Percentiles rank a stretch among this genome's conserved stretches.
Evolutionary conservation across 1,140 invertebrate genomes (phyloP).

Genomic region (Pachypsylla venusta): DNA sequence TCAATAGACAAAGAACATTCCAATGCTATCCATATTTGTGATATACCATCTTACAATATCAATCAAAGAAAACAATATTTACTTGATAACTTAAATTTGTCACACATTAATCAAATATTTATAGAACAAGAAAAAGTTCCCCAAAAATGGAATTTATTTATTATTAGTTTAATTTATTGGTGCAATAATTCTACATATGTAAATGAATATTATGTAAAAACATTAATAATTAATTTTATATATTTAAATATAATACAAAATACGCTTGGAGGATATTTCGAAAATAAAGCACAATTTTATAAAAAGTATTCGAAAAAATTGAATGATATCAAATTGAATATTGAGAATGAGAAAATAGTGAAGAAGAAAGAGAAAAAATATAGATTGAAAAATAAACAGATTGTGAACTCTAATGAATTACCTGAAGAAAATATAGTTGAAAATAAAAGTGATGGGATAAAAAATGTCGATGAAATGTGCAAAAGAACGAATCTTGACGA

Average conservation of each 20-base stretch:
- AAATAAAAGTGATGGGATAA: neutral
- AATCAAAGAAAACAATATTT: neutral
- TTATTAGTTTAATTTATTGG: neutral
- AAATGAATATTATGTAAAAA: neutral
- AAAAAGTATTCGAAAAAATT: conserved; percentile 7
- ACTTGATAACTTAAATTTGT: neutral
- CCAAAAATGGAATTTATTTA: neutral
- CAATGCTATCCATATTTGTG: neutral
- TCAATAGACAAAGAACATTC: too few relatives aligned
- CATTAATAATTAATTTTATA: neutral
- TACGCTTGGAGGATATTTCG: neutral
- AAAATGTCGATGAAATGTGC: too few relatives aligned
- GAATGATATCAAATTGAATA: neutral
- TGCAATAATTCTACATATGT: neutral
- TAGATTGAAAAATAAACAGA: too few relatives aligned
- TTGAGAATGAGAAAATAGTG: neutral
- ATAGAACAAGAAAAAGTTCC: neutral
- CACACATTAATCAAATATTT: neutral
- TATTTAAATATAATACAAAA: neutral
- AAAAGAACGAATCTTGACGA: too few relatives aligned
- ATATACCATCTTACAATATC: neutral
- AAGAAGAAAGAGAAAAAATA: neutral
- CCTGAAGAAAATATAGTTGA: neutral
- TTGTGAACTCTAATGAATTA: too few relatives aligned
- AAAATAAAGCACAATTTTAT: neutral